Conservation (phyloP, 2,797 vertebrate genomes). For the Diplodus sargus region DNA sequence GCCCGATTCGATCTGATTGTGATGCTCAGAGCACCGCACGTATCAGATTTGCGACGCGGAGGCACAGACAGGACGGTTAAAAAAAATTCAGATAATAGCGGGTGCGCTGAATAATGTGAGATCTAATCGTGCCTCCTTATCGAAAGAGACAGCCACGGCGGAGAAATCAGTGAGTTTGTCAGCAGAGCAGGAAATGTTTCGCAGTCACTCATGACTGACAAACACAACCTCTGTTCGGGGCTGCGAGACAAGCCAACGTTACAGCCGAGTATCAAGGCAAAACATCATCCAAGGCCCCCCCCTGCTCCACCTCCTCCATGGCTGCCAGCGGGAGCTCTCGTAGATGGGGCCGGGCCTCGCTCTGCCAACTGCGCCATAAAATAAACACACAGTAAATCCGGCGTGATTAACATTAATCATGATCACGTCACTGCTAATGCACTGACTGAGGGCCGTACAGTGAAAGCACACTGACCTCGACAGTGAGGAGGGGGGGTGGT, state of each 20-base stretch:
- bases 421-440: slow-evolving; percentile 80
- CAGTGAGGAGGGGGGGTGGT: slow-evolving; percentile 6
- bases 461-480: slow-evolving; percentile 68
- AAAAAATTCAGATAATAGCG: neutral
- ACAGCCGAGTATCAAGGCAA: slow-evolving; percentile 69
- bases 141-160: slow-evolving; percentile 56
- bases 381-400: slow-evolving; percentile 85
- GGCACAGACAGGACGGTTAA: slow-evolving; percentile 16
- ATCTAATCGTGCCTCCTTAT: slow-evolving; percentile 43
- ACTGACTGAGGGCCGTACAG: slow-evolving; percentile 65
- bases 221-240: slow-evolving; percentile 71
- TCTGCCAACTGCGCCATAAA: slow-evolving; percentile 79
- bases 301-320: slow-evolving; percentile 49
- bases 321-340: slow-evolving; percentile 72
- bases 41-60: slow-evolving; percentile 3
- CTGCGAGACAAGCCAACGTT: slow-evolving; percentile 51
- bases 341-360: slow-evolving; percentile 54
- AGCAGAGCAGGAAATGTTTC: slow-evolving; percentile 66
- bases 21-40: neutral
- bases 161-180: slow-evolving; percentile 59
- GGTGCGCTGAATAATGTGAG: slow-evolving; percentile 15
- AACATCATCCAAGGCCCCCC: slow-evolving; percentile 70
- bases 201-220: slow-evolving; percentile 74
- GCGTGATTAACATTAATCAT: slow-evolving; percentile 83
- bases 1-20: slow-evolving; percentile 26